These are phyloP conservation scores for Philereme vetulata DNA, from an alignment of 2,888 invertebrate species.

Conservation along the genomic window DNA sequence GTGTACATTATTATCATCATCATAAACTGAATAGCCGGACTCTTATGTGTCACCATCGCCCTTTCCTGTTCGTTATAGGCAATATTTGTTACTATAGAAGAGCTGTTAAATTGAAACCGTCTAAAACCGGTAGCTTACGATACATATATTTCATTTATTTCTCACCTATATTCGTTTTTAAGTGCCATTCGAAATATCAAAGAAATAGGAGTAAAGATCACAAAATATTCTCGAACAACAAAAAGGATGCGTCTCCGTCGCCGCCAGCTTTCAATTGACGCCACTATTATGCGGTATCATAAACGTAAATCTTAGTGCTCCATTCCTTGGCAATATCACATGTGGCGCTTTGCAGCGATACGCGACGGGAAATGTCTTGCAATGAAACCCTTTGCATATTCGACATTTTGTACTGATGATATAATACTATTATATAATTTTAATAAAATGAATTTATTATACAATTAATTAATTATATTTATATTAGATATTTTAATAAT, in stretches of 20 bases:
- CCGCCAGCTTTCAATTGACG: conserved; percentile 57
- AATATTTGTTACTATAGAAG: conserved; percentile 12
- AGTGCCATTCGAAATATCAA: conserved; percentile 58
- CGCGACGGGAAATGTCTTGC: conserved; percentile 48
- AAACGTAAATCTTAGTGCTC: conserved; percentile 59
- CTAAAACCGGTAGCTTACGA: conserved; percentile 27
- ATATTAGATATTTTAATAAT: too few species aligned
- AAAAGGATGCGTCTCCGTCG: conserved; percentile 49
- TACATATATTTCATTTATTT: conserved; percentile 34
- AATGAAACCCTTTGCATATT: conserved; percentile 40
- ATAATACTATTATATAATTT: too few species aligned
- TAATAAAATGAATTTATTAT: too few species aligned
- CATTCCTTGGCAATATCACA: conserved; percentile 54
- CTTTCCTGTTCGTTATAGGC: conserved; percentile 24
- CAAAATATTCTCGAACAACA: conserved; percentile 47
- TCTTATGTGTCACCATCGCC: conserved; percentile 21
- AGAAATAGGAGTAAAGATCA: conserved; percentile 46
- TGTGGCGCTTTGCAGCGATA: conserved; percentile 49
- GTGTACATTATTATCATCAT: conserved; percentile 38
- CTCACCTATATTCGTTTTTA: conserved; percentile 42
- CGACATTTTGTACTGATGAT: conserved; percentile 3
- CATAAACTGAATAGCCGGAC: conserved; percentile 35
- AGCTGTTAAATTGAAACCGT: conserved; percentile 17
- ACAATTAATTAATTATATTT: too few species aligned
- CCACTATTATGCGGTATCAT: conserved; percentile 60